These are phyloP conservation scores for Pipistrellus nathusii DNA, from an alignment of 2,797 vertebrate genomes.

Conservation along the genomic window DNA sequence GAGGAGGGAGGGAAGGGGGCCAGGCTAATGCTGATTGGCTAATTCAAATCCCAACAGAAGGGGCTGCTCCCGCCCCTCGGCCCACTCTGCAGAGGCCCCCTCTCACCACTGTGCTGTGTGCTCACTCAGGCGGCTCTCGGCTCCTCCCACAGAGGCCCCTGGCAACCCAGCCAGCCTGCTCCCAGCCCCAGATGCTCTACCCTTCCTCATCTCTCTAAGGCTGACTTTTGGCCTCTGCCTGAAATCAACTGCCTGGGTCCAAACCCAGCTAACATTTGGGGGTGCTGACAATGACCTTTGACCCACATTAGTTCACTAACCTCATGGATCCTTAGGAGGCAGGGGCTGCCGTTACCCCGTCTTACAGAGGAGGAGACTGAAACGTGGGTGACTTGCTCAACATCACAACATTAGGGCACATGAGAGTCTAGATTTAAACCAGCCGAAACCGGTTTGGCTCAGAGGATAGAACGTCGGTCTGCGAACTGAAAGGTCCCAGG, in stretches of 20 bases:
- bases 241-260: neutral
- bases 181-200: neutral
- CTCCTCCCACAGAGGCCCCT: neutral
- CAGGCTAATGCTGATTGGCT: constrained; percentile 70
- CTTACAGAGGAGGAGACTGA: constrained; percentile 23
- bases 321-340: neutral
- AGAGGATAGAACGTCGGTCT: too few species aligned
- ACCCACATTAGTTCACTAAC: neutral
- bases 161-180: neutral
- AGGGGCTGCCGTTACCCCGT: neutral
- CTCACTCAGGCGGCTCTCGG: neutral
- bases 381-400: neutral
- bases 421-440: neutral
- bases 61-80: neutral
- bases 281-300: neutral
- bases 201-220: neutral
- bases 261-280: neutral
- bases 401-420: neutral
- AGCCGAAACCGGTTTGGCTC: too few species aligned
- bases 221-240: neutral
- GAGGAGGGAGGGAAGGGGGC: neutral
- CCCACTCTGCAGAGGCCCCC: neutral
- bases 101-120: neutral
- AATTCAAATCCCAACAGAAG: constrained; percentile 80
- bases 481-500: too few species aligned